A percentile compares a stretch with the other conserved stretches of the same genome.
phyloP scores from a whole-genome alignment of 2,113 vertebrate species.

The Prionailurus bengalensis region DNA sequence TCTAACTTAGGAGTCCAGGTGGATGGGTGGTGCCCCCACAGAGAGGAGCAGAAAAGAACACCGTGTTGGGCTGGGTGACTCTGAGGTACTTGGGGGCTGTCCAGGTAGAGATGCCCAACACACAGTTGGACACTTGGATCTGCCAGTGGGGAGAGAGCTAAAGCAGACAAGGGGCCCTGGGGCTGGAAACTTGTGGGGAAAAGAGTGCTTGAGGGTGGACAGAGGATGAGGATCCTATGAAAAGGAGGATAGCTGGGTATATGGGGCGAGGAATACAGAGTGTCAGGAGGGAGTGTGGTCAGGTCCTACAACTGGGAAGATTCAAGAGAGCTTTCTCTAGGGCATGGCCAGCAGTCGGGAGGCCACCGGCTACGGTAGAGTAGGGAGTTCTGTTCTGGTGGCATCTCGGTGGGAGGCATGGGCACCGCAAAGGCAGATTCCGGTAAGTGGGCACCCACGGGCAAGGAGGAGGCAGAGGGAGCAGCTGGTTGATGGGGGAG shows the following conservation, averaged over 20 bases:
- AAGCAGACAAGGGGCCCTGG: background rate
- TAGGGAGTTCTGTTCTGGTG: background rate
- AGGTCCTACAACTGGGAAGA: background rate
- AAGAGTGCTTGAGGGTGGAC: background rate
- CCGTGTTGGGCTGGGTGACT: rapidly evolving
- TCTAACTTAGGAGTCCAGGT: background rate
- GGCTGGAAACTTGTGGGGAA: background rate
- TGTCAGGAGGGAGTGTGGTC: background rate
- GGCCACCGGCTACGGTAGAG: background rate
- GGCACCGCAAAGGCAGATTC: background rate
- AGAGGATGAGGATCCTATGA: background rate
- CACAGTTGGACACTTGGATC: background rate
- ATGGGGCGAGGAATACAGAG: background rate
- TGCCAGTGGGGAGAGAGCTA: background rate
- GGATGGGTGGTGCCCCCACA: background rate
- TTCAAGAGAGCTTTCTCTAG: background rate
- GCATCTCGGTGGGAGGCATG: background rate
- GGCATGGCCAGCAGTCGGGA: background rate
- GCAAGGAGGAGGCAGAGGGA: background rate
- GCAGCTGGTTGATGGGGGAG: too few relatives aligned
- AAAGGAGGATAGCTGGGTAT: background rate
- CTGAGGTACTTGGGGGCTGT: background rate
- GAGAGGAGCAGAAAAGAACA: too few relatives aligned
- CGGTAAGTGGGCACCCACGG: background rate
- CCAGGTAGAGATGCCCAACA: background rate